A percentile compares a stretch with the other conserved stretches of the same genome.
Conservation (phyloP, 2,113 vertebrate species). For the Diadophis punctatus region DNA sequence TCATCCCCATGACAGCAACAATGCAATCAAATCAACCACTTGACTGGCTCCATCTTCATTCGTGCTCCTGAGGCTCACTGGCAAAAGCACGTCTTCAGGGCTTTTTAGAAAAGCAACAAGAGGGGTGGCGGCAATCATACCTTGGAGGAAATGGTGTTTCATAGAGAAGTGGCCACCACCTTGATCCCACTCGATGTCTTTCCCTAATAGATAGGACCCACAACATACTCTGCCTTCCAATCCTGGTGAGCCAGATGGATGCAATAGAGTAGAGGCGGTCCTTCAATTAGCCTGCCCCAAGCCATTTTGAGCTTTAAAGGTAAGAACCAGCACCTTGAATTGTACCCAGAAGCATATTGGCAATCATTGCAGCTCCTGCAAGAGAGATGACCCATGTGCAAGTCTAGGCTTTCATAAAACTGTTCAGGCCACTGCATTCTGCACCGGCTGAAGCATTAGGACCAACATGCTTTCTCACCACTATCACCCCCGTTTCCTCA, state of each 20-base stretch:
- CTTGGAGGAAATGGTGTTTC: neutral
- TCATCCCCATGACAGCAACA: neutral
- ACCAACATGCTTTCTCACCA: neutral
- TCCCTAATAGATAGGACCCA: neutral
- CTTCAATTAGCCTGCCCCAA: neutral
- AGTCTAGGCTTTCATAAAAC: neutral
- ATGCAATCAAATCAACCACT: neutral
- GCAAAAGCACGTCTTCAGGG: neutral
- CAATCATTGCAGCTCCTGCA: neutral
- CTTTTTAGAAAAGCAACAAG: neutral
- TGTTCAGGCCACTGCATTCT: neutral
- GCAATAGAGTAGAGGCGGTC: neutral
- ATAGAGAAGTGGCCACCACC: neutral
- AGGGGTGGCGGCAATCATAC: neutral
- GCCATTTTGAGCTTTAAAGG: neutral
- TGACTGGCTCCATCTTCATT: neutral
- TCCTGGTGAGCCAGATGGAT: neutral
- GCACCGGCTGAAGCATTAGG: neutral
- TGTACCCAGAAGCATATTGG: neutral
- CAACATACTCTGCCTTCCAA: neutral
- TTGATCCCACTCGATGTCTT: neutral
- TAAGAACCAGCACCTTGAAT: neutral
- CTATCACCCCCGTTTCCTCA: neutral
- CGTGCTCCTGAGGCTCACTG: neutral
- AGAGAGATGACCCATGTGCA: neutral